phyloP scores from a whole-genome alignment of 2,888 invertebrate species.

The Pherbina coryleti region DNA sequence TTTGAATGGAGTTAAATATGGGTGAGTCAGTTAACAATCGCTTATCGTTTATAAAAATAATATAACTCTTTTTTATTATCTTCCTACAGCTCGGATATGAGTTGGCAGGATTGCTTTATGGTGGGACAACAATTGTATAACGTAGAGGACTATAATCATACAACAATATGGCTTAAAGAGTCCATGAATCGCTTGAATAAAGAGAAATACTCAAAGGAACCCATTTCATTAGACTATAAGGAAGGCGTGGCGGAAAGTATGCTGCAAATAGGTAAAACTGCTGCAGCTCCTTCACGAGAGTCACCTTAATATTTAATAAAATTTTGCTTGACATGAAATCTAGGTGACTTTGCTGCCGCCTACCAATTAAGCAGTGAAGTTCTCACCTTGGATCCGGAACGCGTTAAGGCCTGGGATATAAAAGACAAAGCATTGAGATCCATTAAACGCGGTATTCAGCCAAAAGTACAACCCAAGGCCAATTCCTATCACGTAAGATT shows the following conservation, averaged over 20 bases:
- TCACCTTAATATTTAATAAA: background rate
- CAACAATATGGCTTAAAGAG: slow-evolving; percentile 95
- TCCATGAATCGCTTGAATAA: slow-evolving; percentile 81
- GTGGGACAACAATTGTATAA: slow-evolving; percentile 92
- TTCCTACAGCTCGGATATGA: slow-evolving; percentile 73
- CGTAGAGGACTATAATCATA: slow-evolving; percentile 90
- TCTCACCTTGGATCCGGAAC: slow-evolving; percentile 80
- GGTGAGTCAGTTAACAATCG: slow-evolving; percentile 65
- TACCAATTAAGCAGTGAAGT: slow-evolving; percentile 68
- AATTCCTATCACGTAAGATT: slow-evolving; percentile 38
- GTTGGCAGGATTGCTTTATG: slow-evolving; percentile 94
- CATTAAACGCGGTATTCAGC: background rate
- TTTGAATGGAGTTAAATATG: slow-evolving; percentile 86
- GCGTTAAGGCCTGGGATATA: slow-evolving; percentile 86
- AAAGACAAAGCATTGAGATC: slow-evolving; percentile 77
- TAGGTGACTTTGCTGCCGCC: slow-evolving; percentile 59
- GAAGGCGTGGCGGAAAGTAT: slow-evolving; percentile 60
- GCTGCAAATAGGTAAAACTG: slow-evolving; percentile 58
- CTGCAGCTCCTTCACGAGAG: no score
- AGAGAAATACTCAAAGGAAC: slow-evolving; percentile 66
- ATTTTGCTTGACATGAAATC: background rate
- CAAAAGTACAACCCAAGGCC: slow-evolving; percentile 33
- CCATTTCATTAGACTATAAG: slow-evolving; percentile 56
- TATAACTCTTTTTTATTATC: background rate
- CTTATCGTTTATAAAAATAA: background rate